These are phyloP conservation scores for Neodiprion lecontei DNA, from an alignment of 1,140 invertebrate species.

Conservation along the genomic window DNA sequence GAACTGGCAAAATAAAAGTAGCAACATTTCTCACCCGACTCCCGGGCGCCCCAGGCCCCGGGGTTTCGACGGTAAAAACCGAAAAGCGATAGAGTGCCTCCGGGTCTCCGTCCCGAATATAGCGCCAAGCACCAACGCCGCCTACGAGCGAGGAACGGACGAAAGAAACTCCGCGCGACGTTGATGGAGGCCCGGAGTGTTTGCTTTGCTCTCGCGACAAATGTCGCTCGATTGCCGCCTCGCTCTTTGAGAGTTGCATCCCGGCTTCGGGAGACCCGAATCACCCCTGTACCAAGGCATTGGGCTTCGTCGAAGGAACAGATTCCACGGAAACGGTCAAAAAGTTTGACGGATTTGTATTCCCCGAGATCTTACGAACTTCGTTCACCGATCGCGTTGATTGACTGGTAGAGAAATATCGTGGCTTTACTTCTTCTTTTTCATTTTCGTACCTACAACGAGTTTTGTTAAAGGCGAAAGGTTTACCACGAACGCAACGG, in stretches of 20 bases:
- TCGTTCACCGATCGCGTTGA: no score
- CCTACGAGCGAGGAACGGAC: conserved; percentile 19
- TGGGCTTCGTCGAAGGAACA: conserved; percentile 28
- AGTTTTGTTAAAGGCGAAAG: no score
- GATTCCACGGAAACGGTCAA: neutral
- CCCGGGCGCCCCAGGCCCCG: conserved; percentile 31
- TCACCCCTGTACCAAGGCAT: conserved; percentile 27
- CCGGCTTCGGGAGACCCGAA: conserved; percentile 18
- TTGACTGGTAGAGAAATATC: no score
- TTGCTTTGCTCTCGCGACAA: conserved; percentile 48
- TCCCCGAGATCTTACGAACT: no score
- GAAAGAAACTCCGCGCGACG: conserved; percentile 54
- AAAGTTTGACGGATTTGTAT: neutral
- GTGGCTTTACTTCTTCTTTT: no score
- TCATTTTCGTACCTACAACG: no score
- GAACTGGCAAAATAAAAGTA: conserved; percentile 60
- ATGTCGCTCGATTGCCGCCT: conserved; percentile 44
- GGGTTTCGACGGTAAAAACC: conserved; percentile 47
- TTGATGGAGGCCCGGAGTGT: conserved; percentile 52
- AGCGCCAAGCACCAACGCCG: conserved; percentile 30
- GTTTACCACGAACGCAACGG: no score
- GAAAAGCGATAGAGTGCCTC: conserved; percentile 51
- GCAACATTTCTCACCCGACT: conserved; percentile 54
- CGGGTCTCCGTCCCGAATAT: conserved; percentile 28
- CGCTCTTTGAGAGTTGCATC: conserved; percentile 1